These are phyloP conservation scores for Caenorhabditis sp. DNA, from an alignment of 2,888 invertebrate genomes.

Conservation along the genomic window DNA sequence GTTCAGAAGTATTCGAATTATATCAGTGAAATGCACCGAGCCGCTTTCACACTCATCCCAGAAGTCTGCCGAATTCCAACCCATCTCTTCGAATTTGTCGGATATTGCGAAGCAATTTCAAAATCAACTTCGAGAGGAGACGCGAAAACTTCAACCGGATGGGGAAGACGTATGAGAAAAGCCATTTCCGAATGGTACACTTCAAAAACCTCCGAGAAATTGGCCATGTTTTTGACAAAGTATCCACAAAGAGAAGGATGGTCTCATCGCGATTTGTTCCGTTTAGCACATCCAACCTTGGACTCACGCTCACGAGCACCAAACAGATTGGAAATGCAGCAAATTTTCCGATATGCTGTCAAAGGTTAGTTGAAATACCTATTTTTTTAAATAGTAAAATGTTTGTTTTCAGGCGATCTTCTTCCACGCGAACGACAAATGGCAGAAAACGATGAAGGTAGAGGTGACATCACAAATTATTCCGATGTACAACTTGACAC, in stretches of 20 bases:
- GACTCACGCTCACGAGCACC: not conserved
- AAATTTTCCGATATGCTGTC: constrained; percentile 60
- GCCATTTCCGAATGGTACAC: constrained; percentile 77
- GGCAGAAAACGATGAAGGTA: constrained; percentile 5
- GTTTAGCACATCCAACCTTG: constrained; percentile 67
- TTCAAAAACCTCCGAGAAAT: constrained; percentile 76
- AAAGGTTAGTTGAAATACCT: no score
- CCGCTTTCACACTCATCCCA: constrained; percentile 50
- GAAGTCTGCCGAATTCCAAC: constrained; percentile 78
- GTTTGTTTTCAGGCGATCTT: constrained; percentile 23
- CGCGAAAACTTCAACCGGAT: constrained; percentile 71
- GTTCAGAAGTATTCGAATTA: constrained; percentile 39
- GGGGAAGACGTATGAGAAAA: constrained; percentile 78
- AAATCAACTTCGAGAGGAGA: constrained; percentile 40
- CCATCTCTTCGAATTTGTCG: constrained; percentile 78
- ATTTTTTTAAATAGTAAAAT: no score
- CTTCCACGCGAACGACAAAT: not conserved
- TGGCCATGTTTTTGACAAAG: constrained; percentile 78
- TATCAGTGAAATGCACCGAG: constrained; percentile 42
- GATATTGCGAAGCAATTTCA: constrained; percentile 75
- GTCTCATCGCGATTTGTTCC: constrained; percentile 80
- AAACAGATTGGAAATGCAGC: constrained; percentile 51
- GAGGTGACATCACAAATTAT: constrained; percentile 5
- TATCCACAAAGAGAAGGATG: constrained; percentile 78
- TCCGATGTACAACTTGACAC: constrained; percentile 37